Percentiles rank a stretch among this genome's conserved stretches.
Evolutionary conservation across 2,113 vertebrate genomes (phyloP).

Genomic region (Gambusia affinis): DNA sequence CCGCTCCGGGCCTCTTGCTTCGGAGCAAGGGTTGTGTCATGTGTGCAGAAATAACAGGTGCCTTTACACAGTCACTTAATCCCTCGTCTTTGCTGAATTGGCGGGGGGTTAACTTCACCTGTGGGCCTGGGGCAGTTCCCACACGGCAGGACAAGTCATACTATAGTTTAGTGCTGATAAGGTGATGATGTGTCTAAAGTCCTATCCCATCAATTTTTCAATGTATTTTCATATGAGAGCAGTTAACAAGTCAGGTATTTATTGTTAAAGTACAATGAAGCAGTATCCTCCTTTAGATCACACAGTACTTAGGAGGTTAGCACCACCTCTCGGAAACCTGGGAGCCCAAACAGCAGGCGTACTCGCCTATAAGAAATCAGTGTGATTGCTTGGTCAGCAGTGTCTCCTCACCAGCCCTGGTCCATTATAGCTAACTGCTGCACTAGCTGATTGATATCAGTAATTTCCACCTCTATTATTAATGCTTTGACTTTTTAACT

Average conservation of each 20-base stretch:
- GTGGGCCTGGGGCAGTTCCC: constrained; percentile 20
- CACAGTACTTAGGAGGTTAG: neutral
- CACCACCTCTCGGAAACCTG: neutral
- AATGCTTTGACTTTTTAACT: neutral
- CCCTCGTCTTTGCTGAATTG: constrained; percentile 27
- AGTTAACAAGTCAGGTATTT: neutral
- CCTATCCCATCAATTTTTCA: neutral
- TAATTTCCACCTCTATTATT: neutral
- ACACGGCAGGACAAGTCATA: constrained; percentile 10
- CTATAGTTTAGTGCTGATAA: constrained; percentile 18
- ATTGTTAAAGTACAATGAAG: neutral
- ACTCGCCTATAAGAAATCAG: neutral
- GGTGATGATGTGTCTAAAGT: neutral
- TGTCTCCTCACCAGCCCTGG: neutral
- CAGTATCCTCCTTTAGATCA: neutral
- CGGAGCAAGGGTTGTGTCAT: constrained; percentile 70
- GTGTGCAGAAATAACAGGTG: constrained; percentile 79
- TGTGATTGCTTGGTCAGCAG: neutral
- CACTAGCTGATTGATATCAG: neutral
- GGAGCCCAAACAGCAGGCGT: neutral
- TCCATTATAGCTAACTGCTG: neutral
- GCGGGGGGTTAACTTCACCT: constrained; percentile 61
- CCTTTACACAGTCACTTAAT: constrained; percentile 54
- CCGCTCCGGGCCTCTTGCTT: constrained; percentile 60
- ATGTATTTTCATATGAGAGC: neutral